Evolutionary conservation across 2,888 invertebrate genomes (phyloP).

Genomic region (Lampropteryx suffumata): DNA sequence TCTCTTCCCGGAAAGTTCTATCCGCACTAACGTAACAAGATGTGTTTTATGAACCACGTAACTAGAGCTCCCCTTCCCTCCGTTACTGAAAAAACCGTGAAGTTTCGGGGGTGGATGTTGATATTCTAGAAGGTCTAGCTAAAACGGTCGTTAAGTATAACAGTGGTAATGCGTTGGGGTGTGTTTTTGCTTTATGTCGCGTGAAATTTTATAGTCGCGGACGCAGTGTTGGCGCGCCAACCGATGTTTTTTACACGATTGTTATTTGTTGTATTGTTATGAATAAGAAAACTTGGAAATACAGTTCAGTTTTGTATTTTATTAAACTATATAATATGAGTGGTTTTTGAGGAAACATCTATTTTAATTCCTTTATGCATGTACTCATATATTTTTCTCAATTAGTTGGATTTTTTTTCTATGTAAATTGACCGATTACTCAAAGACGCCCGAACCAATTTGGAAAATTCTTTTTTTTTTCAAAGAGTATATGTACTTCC

Average conservation of each 20-base stretch:
- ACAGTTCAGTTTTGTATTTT: no score
- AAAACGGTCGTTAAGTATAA: slow-evolving; percentile 58
- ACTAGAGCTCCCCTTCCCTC: slow-evolving; percentile 40
- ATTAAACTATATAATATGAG: no score
- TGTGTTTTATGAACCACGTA: slow-evolving; percentile 60
- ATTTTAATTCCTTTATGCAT: no score
- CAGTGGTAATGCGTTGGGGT: slow-evolving; percentile 74
- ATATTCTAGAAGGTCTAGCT: slow-evolving; percentile 47
- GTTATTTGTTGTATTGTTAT: slow-evolving; percentile 16
- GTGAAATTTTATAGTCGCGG: slow-evolving; percentile 79
- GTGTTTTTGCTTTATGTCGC: slow-evolving; percentile 82
- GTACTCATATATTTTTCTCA: no score
- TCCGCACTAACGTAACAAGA: slow-evolving; percentile 73
- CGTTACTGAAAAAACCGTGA: slow-evolving; percentile 2
- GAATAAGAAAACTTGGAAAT: slow-evolving; percentile 2
- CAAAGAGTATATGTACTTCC: no score
- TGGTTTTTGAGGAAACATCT: no score
- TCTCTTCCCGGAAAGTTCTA: slow-evolving; percentile 71
- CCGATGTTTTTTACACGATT: slow-evolving; percentile 32
- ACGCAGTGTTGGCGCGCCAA: slow-evolving; percentile 51
- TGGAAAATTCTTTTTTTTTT: no score
- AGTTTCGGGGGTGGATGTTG: slow-evolving; percentile 6
- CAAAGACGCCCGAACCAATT: no score
- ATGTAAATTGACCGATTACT: no score
- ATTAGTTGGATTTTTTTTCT: no score